Evolutionary conservation across 2,797 vertebrate genomes (phyloP).

Genomic region (Echiichthys vipera): DNA sequence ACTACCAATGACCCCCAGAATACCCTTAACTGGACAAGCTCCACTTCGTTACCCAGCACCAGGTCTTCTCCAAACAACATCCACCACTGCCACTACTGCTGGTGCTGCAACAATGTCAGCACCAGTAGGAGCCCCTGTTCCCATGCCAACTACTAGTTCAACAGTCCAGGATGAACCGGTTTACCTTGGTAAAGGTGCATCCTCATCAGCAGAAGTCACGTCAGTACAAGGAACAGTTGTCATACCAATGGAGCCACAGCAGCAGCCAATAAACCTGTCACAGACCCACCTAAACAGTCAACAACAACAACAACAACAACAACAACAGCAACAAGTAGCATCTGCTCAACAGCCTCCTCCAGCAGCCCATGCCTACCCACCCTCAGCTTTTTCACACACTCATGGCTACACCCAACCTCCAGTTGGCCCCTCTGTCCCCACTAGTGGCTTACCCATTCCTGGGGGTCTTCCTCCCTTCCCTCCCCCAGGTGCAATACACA

Average conservation of each 20-base stretch:
- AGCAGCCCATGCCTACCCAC: slow-evolving; percentile 67
- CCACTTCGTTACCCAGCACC: slow-evolving; percentile 88
- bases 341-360: slow-evolving; percentile 62
- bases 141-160: slow-evolving; percentile 55
- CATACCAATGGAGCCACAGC: slow-evolving; percentile 75
- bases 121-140: slow-evolving; percentile 50
- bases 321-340: slow-evolving; percentile 62
- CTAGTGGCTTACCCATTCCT: slow-evolving; percentile 54
- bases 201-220: slow-evolving; percentile 57
- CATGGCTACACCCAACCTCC: slow-evolving; percentile 65
- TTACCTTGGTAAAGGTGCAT: slow-evolving; percentile 91
- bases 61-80: slow-evolving; percentile 78
- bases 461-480: slow-evolving; percentile 78
- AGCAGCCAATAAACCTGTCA: slow-evolving; percentile 85
- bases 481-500: slow-evolving; percentile 77
- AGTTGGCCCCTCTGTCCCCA: slow-evolving; percentile 48
- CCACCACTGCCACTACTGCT: slow-evolving; percentile 62
- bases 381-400: slow-evolving; percentile 55
- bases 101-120: slow-evolving; percentile 55
- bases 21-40: slow-evolving; percentile 85
- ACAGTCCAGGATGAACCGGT: slow-evolving; percentile 88
- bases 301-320: slow-evolving; percentile 44
- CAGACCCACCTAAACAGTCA: slow-evolving; percentile 80
- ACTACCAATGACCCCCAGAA: slow-evolving; percentile 88
- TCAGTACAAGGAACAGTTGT: slow-evolving; percentile 59